Conservation (phyloP, 2,113 vertebrate genomes). For the Atrichornis clamosus region DNA sequence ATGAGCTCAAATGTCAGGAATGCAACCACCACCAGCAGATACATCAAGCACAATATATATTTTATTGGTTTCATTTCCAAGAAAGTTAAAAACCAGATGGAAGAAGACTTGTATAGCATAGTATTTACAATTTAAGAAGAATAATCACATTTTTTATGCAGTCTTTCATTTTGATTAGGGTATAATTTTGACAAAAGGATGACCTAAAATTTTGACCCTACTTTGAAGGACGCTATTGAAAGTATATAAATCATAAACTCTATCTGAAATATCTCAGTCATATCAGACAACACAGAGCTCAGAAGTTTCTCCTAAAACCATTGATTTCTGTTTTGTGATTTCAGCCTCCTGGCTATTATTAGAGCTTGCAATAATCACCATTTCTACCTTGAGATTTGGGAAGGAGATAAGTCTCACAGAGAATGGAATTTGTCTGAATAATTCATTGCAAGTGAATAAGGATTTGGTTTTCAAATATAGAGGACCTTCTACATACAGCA, state of each 20-base stretch:
- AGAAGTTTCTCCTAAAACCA: background rate
- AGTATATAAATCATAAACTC: background rate
- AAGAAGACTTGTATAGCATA: background rate
- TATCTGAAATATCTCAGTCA: background rate
- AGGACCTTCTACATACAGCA: background rate
- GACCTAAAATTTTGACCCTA: background rate
- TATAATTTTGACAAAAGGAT: background rate
- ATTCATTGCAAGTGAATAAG: background rate
- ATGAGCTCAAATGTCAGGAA: background rate
- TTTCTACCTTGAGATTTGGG: background rate
- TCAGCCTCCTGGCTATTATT: background rate
- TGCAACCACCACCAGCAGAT: background rate
- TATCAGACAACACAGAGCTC: background rate
- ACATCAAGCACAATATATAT: background rate
- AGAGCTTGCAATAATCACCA: background rate
- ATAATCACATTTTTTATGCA: background rate
- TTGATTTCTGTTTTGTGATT: background rate
- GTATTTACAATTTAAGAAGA: background rate
- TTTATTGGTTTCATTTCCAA: slow-evolving; percentile 35
- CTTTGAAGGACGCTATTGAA: background rate
- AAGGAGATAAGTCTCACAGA: background rate
- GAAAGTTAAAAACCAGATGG: background rate
- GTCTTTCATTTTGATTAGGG: background rate
- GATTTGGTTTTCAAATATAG: background rate
- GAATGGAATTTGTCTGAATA: background rate